Percentiles rank a stretch among this genome's conserved stretches.
phyloP scores from a whole-genome alignment of 2,113 vertebrate genomes.

The Proterorhinus semilunaris region DNA sequence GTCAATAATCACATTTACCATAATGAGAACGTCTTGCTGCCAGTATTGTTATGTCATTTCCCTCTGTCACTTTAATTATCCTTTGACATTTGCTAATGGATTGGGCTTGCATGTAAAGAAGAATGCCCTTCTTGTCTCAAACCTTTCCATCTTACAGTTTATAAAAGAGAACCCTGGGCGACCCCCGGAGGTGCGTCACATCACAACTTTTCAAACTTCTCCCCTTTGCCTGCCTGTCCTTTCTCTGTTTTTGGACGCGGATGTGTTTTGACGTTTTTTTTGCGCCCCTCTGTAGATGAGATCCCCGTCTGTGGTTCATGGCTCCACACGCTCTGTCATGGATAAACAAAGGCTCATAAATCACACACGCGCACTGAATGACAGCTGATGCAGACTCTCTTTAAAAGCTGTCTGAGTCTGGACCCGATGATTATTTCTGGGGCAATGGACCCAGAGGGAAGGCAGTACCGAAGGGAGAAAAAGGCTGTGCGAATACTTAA shows the following conservation, averaged over 20 bases:
- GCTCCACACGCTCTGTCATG: not conserved
- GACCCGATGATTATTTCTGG: not conserved
- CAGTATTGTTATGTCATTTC: too few species aligned
- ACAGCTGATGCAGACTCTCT: slow-evolving; percentile 5
- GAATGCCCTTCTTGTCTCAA: too few species aligned
- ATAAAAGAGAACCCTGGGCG: not conserved
- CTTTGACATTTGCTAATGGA: too few species aligned
- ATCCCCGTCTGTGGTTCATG: not conserved
- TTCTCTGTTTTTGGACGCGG: not conserved
- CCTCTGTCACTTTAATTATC: too few species aligned
- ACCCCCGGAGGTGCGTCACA: not conserved
- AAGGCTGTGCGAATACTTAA: not conserved
- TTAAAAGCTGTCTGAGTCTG: not conserved
- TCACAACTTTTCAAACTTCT: not conserved
- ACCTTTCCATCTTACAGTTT: too few species aligned
- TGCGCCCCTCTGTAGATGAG: not conserved
- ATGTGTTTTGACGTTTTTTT: not conserved
- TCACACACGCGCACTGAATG: slow-evolving; percentile 5
- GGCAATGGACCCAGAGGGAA: not conserved
- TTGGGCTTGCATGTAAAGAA: too few species aligned
- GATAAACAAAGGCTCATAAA: slow-evolving; percentile 19
- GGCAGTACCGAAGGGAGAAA: not conserved
- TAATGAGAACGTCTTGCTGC: too few species aligned
- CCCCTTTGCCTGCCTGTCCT: not conserved
- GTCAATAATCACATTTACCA: too few species aligned